Base-by-base conservation (phyloP, 2,113 vertebrate genomes). In the Zeus faber region DNA sequence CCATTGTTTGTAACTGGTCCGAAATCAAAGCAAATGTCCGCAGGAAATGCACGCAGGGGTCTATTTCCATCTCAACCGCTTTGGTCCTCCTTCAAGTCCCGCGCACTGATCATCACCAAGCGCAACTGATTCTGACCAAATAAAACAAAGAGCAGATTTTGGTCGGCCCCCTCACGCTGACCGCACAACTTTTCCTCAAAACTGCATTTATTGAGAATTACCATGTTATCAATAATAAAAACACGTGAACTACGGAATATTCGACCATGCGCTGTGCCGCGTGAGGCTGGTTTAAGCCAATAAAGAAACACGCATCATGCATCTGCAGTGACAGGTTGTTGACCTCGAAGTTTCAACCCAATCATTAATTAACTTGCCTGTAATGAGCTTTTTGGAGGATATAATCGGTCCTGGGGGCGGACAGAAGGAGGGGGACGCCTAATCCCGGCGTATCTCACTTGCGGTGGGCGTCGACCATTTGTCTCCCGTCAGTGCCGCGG, bases 21-120 rank as follows among this genome's bases (percentile, higher is more conserved):
- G 18, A 66, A 87, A 84, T 83, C 80, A 86, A 87, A 89, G 84
- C 70, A 69, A 62, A 61, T 62, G 74, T 82, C 80, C 73, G 62
- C 72, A 84, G 86, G 89, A 89, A 90, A 87, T 84, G 70, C 85
- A 83, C 81, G 72, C 84, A 83, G 24, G 60, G 54, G 65, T 71
- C 52, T 70, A 49, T 80, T 87, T 85, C 80, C 82, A 45, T 56
- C 49, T 16, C 13, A 6, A 11, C n/a, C 7, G 55, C 52, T 72
- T 72, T 64, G 62, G 65, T 78, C 74, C 56, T 74, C 9, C 7
- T 50, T 37, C 62, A 33, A n/a, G 45, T 35, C 62, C 24, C 43
- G 62, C 27, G 46, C 73, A 74, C 65, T 61, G 72, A 57, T 77
- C 65, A 50, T n/a, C n/a, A 53, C 1, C 24, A 45, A 17, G 8